Conservation (phyloP, 2,113 vertebrate species). For the Lontra canadensis region DNA sequence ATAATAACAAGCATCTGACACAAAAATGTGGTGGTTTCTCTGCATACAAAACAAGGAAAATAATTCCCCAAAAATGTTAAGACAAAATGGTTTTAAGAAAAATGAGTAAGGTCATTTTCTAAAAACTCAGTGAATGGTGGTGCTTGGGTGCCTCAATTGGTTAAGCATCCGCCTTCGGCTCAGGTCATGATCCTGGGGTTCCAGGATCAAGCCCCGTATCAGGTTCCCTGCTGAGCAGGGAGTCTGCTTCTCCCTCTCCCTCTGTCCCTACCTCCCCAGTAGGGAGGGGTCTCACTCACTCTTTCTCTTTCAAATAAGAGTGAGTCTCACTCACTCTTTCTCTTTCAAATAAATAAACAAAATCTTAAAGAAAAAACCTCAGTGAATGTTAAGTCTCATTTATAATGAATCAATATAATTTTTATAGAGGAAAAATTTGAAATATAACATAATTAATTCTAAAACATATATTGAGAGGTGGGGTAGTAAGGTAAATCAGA, state of each 20-base stretch:
- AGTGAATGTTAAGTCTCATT: neutral
- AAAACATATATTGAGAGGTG: neutral
- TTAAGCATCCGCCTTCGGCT: too few species aligned
- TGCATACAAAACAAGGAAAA: neutral
- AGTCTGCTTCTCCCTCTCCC: too few species aligned
- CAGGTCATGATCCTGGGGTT: too few species aligned
- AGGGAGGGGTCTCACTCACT: too few species aligned
- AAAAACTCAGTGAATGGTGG: neutral
- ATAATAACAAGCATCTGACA: neutral
- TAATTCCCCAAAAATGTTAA: neutral
- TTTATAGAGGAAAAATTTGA: neutral
- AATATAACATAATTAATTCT: neutral
- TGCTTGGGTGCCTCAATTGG: too few species aligned
- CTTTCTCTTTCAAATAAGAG: too few species aligned
- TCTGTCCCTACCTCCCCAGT: too few species aligned
- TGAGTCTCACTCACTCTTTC: too few species aligned
- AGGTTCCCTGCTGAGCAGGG: too few species aligned
- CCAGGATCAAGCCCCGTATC: too few species aligned
- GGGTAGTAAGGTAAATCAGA: neutral
- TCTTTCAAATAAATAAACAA: too few species aligned
- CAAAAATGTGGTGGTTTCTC: neutral
- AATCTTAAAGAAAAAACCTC: neutral
- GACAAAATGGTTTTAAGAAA: neutral
- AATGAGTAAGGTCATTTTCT: neutral
- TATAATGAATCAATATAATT: neutral